Base-by-base conservation (phyloP, 2,797 vertebrate genomes). In the Gymnopithys bicolor region DNA sequence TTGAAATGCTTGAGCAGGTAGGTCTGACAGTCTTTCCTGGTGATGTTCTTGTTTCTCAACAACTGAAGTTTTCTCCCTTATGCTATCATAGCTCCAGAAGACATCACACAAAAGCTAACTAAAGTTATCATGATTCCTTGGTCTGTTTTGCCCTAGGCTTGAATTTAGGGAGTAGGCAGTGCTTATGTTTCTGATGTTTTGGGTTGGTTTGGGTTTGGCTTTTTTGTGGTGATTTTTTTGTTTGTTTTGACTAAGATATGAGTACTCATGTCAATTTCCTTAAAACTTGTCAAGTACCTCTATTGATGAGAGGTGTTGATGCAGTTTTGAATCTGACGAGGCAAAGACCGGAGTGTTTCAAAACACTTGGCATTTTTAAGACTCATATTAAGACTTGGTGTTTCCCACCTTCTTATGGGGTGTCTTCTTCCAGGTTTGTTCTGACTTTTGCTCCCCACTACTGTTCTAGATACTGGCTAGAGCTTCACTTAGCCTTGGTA, bases 1-100 rank as follows among this genome's bases (percentile, higher is more conserved):
- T 99, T 70, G 97, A 98, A 92, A 98, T 99, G 92, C 98, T 99
- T 70, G 99, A 99, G 87, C 99, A 99, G 98, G 99, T 99, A 94
- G 78, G 94, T 92, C 51, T 83, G 62, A 45, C 23, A 41, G 0
- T 86, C 28, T 56, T 89, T 43, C 46, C 28, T 58, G 66, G 18
- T 77, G 41, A 43, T 70, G 17, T 4, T 79, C 32, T 43, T 39
- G 32, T 92, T 95, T 80, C 49, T 89, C 43, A 69, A 1, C 32
- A 86, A 8, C 48, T 92, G 28, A 52, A 1, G 14, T 19, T 81
- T 92, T 77, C 25, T 78, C 28, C 30, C 11, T 41, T 86, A 19
- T 27, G 25, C 75, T 19, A 3, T 43, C 37, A 32, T 13, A 80
- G 24, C 33, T 33, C 33, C 33, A 33, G 33, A 33, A 33, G 33